Base-by-base conservation (phyloP, 2,888 invertebrate species). In the Diachrysia chrysitis region DNA sequence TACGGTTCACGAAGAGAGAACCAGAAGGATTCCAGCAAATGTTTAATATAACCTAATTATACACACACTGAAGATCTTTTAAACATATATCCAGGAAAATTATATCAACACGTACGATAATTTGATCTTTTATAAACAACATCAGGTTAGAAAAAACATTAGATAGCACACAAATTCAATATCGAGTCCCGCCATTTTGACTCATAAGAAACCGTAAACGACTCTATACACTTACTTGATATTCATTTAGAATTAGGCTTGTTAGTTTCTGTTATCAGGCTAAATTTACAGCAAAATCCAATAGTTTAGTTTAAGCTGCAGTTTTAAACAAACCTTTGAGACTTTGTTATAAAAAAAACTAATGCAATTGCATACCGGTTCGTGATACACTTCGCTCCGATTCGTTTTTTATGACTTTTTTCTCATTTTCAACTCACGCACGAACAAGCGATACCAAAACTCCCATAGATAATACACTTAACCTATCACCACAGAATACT, bases 121-220 rank as follows among this genome's bases (percentile, higher is more conserved):
- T 32, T n/a, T 42, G 6, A 6, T 42, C 4, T 42, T n/a, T 42
- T n/a, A 6, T n/a, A 42, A n/a, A 42, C n/a, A 3, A n/a, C n/a
- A n/a, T n/a, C 4, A 42, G n/a, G 16, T 42, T 42, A n/a, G 42
- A n/a, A 42, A 14, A 42, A 42, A 42, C 42, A 42, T 42, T 16
- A n/a, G 14, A 6, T n/a, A 42, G n/a, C 23, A 23, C 54, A 60
- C 62, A 58, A 78, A 67, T 63, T 66, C 46, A 71, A 59, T 68
- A 75, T 70, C 66, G 67, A 71, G 77, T 87, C 87, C 87, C 87
- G 87, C 87, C 87, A 87, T 87, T 87, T 87, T 87, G 87, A 82
- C 82, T 82, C 23, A 16, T 58, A 66, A 23, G 42, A 60, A 46
- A 68, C 42, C 66, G 10, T 46, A 48, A 60, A 61, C 58, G 58